Evolutionary conservation across 2,797 vertebrate species (phyloP).

Genomic region (Sitta carolinensis): DNA sequence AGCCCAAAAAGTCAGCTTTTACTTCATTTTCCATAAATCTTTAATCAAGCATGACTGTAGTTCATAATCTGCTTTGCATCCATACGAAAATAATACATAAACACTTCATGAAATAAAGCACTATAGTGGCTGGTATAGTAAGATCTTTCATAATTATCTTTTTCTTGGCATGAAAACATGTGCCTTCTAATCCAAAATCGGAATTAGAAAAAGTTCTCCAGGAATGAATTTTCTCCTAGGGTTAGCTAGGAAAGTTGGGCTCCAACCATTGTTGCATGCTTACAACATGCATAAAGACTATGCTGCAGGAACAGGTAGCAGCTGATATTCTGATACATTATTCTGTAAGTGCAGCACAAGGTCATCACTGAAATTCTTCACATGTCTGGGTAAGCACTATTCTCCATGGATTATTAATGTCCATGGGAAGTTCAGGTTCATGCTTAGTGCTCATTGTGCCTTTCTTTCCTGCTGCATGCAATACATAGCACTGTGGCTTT

Average conservation of each 20-base stretch:
- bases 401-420: conserved; percentile 15
- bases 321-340: conserved; percentile 32
- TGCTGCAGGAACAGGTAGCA: not conserved
- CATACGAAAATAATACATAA: not conserved
- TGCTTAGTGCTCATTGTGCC: not conserved
- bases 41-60: not conserved
- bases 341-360: not conserved
- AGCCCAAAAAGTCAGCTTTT: not conserved
- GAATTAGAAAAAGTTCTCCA: not conserved
- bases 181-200: not conserved
- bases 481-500: not conserved
- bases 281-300: not conserved
- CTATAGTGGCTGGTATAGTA: not conserved
- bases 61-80: not conserved
- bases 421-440: not conserved
- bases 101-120: not conserved
- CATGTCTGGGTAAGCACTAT: conserved; percentile 1
- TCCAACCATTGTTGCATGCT: not conserved
- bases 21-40: not conserved
- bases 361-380: not conserved
- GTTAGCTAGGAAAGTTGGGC: not conserved
- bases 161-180: not conserved
- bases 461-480: not conserved
- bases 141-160: not conserved
- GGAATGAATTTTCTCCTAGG: not conserved